These are phyloP conservation scores for Drosophila setifemur DNA, from an alignment of 1,140 invertebrate species.

Conservation along the genomic window DNA sequence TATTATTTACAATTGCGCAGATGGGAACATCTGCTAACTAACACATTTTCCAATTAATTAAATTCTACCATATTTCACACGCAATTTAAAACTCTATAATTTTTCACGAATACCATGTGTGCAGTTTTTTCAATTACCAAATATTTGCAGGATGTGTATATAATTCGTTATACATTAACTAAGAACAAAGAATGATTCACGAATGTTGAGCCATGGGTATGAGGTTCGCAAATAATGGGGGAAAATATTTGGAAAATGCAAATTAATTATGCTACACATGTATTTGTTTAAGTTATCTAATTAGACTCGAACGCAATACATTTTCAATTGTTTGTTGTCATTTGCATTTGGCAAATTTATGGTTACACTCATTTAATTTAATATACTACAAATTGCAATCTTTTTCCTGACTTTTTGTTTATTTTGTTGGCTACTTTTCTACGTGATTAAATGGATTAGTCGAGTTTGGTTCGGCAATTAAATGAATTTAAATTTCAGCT, in stretches of 20 bases:
- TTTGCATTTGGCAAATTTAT: conserved; percentile 29
- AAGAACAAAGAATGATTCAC: conserved; percentile 8
- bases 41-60: too few relatives aligned
- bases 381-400: conserved; percentile 21
- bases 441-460: conserved; percentile 5
- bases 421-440: neutral
- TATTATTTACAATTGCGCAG: too few relatives aligned
- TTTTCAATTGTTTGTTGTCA: conserved; percentile 29
- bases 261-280: conserved; percentile 61
- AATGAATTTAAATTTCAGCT: conserved; percentile 11
- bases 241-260: conserved; percentile 43
- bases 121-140: conserved; percentile 37
- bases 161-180: conserved; percentile 45
- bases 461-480: neutral
- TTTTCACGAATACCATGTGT: neutral
- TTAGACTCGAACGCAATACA: conserved; percentile 43
- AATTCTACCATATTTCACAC: too few relatives aligned
- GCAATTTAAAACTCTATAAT: too few relatives aligned
- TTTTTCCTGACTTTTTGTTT: neutral
- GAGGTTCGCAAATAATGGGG: conserved; percentile 2
- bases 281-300: conserved; percentile 71
- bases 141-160: conserved; percentile 32
- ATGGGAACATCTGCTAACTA: too few relatives aligned
- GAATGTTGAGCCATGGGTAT: neutral
- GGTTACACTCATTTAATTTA: conserved; percentile 41